phyloP scores from a whole-genome alignment of 2,888 invertebrate genomes.

The Eurois occulta region DNA sequence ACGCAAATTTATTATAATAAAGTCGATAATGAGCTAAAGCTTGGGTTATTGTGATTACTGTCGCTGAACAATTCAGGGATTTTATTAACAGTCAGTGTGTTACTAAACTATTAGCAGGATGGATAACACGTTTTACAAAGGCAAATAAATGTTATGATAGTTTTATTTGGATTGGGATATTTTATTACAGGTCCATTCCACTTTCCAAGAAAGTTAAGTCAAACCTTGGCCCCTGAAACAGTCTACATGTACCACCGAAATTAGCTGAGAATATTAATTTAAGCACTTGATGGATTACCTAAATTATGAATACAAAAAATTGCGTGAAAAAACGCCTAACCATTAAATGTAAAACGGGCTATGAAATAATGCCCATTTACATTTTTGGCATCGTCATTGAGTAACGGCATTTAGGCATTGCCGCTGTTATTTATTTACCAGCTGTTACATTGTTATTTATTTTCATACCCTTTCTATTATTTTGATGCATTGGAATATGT shows the following conservation, averaged over 20 bases:
- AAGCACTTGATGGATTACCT: constrained; percentile 36
- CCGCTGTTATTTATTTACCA: constrained; percentile 19
- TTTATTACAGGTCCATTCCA: not conserved
- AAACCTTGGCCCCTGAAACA: not conserved
- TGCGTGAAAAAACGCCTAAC: constrained; percentile 40
- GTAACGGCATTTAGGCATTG: constrained; percentile 18
- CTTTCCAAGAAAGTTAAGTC: constrained; percentile 1
- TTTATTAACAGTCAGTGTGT: constrained; percentile 8
- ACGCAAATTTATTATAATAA: constrained; percentile 38
- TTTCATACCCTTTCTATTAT: not conserved
- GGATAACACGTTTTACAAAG: not conserved
- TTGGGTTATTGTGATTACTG: constrained; percentile 40
- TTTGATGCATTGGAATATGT: not conserved
- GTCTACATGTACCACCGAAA: not conserved
- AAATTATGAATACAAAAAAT: constrained; percentile 32
- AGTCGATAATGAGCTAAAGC: constrained; percentile 41
- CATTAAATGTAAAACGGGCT: constrained; percentile 17
- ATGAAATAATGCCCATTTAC: constrained; percentile 48
- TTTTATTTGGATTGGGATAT: constrained; percentile 7
- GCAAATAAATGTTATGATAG: not conserved
- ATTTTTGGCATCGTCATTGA: constrained; percentile 34
- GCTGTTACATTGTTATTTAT: constrained; percentile 25
- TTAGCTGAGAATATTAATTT: constrained; percentile 4
- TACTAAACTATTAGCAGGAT: not conserved
- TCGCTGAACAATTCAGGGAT: constrained; percentile 7